Evolutionary conservation across 2,113 vertebrate species (phyloP).

Genomic region (Chrysemys picta): DNA sequence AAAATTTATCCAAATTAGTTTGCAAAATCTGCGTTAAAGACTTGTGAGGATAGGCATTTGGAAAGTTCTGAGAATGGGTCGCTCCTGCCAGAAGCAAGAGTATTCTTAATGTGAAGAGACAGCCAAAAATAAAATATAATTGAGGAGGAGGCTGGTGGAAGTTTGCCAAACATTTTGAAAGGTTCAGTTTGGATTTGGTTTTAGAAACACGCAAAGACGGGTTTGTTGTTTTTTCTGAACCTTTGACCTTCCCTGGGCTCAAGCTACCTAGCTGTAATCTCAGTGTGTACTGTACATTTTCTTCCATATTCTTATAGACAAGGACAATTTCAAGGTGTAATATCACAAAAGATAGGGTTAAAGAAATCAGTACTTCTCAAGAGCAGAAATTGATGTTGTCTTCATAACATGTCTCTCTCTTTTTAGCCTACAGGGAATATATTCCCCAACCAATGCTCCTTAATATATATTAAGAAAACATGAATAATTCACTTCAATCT

Average conservation of each 20-base stretch:
- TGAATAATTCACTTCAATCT: background rate
- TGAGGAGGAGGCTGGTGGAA: background rate
- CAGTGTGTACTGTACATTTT: background rate
- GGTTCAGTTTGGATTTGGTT: background rate
- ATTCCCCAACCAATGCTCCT: background rate
- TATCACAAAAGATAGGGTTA: background rate
- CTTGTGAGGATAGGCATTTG: background rate
- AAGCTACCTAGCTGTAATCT: background rate
- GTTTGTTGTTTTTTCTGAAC: background rate
- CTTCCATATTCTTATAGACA: background rate
- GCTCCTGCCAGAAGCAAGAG: background rate
- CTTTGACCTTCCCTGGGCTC: background rate
- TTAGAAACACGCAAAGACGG: background rate
- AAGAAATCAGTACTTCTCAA: background rate
- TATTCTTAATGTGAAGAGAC: background rate
- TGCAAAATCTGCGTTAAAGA: background rate
- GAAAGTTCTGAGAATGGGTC: background rate
- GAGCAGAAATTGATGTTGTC: background rate
- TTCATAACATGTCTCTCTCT: background rate
- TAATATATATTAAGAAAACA: constrained; percentile 24
- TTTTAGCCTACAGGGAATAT: background rate
- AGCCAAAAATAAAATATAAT: background rate
- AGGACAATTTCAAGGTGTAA: background rate
- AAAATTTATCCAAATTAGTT: background rate
- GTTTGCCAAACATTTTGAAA: background rate